These are phyloP conservation scores for Rugalucina vietnamica DNA, from an alignment of 2,888 invertebrate species.

Conservation along the genomic window DNA sequence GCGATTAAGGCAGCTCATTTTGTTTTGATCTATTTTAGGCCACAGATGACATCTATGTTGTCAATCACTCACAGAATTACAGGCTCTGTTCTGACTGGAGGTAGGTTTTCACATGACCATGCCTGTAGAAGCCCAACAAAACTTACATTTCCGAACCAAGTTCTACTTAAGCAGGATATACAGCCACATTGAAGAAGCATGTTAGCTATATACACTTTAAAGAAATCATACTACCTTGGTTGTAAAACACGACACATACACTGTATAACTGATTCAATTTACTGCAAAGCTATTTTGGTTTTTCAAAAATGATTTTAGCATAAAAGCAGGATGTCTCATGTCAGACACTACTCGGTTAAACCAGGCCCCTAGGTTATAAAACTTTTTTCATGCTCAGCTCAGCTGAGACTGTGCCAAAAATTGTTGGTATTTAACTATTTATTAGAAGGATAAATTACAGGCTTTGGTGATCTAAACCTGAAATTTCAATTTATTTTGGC, in stretches of 20 bases:
- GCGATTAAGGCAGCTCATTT: background rate
- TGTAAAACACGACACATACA: background rate
- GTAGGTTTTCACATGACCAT: conserved; percentile 75
- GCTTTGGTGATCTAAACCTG: too few relatives aligned
- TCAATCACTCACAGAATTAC: conserved; percentile 94
- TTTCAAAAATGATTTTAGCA: too few relatives aligned
- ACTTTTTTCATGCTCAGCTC: too few relatives aligned
- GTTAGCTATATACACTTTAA: conserved; percentile 87
- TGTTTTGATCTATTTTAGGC: conserved; percentile 72
- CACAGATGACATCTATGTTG: conserved; percentile 91
- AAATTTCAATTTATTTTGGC: too few relatives aligned
- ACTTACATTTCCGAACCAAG: background rate
- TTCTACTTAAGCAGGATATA: conserved; percentile 88
- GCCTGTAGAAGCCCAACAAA: background rate
- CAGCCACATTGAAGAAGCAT: conserved; percentile 94
- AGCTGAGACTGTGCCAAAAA: too few relatives aligned
- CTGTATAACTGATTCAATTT: background rate
- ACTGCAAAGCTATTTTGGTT: too few relatives aligned
- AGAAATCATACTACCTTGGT: conserved; percentile 83
- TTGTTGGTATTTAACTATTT: too few relatives aligned
- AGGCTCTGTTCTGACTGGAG: conserved; percentile 86
- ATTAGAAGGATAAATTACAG: too few relatives aligned
- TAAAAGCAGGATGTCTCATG: too few relatives aligned
- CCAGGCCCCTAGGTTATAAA: too few relatives aligned
- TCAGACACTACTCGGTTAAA: too few relatives aligned